Conservation (phyloP, 2,113 vertebrate genomes). For the Nesoenas mayeri region DNA sequence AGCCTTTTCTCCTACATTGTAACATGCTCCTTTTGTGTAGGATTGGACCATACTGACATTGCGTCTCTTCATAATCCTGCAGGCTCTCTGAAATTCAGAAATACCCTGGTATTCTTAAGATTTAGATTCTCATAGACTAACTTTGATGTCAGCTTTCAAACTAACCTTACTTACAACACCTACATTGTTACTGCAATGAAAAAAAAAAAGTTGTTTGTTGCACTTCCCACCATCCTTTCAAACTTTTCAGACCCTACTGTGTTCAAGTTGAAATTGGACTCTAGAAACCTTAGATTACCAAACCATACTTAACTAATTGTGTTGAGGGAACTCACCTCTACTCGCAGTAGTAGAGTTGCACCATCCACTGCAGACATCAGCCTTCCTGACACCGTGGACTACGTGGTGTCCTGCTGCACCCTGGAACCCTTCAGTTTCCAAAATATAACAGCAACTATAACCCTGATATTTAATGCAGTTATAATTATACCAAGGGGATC, state of each 20-base stretch:
- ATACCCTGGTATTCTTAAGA: background rate
- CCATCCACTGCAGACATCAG: background rate
- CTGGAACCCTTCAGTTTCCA: background rate
- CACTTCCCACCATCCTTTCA: background rate
- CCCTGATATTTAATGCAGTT: background rate
- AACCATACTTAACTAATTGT: background rate
- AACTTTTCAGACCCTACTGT: background rate
- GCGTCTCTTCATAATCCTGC: background rate
- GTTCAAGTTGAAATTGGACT: background rate
- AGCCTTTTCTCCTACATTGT: background rate
- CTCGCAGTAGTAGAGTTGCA: background rate
- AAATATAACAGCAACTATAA: background rate
- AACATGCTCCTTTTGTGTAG: background rate
- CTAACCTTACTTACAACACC: background rate
- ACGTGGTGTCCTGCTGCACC: background rate
- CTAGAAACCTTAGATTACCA: background rate
- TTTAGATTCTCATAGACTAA: background rate
- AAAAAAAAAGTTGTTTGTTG: background rate
- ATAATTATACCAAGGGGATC: background rate
- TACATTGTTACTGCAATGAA: background rate
- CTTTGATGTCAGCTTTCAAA: background rate
- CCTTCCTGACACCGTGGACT: background rate
- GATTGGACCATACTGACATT: background rate
- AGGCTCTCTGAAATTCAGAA: background rate
- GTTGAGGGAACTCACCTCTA: background rate